phyloP scores from a whole-genome alignment of 2,888 invertebrate species.

The Tetragnatha montana region DNA sequence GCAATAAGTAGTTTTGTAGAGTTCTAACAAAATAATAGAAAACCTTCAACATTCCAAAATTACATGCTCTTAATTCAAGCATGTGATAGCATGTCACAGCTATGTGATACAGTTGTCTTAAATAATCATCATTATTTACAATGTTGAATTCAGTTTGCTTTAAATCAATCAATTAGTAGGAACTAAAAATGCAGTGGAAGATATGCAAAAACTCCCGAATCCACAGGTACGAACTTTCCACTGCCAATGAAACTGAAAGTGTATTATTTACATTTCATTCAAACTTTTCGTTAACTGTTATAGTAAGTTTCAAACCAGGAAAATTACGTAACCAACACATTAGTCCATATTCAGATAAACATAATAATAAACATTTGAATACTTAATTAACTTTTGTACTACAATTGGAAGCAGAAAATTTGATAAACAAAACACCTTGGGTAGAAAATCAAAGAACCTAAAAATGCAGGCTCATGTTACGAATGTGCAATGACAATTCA shows the following conservation, averaged over 20 bases:
- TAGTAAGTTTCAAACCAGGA: neutral
- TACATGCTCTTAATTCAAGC: conserved; percentile 24
- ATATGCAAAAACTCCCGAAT: conserved; percentile 50
- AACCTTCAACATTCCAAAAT: conserved; percentile 60
- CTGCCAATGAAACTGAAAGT: conserved; percentile 45
- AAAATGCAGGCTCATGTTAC: neutral
- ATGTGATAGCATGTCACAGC: conserved; percentile 42
- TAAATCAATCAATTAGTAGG: conserved; percentile 28
- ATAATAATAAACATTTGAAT: neutral
- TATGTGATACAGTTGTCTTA: conserved; percentile 28
- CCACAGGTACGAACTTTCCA: conserved; percentile 61
- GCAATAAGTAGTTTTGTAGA: neutral
- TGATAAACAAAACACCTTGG: neutral
- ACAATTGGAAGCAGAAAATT: neutral
- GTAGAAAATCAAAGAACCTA: neutral
- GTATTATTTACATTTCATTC: conserved; percentile 19
- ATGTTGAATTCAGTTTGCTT: conserved; percentile 7
- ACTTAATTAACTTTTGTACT: neutral
- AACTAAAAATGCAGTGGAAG: conserved; percentile 57
- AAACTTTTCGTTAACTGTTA: neutral
- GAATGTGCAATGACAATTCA: neutral
- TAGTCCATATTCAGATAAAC: neutral
- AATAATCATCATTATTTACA: conserved; percentile 42
- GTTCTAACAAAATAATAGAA: conserved; percentile 43
- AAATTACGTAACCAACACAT: neutral